Evolutionary conservation across 1,140 invertebrate species (phyloP).

Genomic region (Rhynchophorus ferrugineus): DNA sequence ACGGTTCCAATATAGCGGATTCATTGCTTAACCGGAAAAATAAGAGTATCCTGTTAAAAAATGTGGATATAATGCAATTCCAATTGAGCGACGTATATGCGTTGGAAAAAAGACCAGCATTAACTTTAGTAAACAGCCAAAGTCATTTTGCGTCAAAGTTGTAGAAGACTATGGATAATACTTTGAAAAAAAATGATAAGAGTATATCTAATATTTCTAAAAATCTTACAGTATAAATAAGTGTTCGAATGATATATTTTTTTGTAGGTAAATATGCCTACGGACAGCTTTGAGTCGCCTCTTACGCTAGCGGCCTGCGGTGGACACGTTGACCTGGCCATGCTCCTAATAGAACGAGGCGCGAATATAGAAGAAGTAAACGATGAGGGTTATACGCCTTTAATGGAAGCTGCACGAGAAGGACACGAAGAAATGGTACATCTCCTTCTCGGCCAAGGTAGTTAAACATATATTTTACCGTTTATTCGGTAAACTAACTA

Average conservation of each 20-base stretch:
- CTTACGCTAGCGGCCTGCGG: constrained; percentile 96
- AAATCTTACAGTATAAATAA: no score
- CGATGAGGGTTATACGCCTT: constrained; percentile 99
- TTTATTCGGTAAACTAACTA: not conserved
- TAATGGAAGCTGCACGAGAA: constrained; percentile 97
- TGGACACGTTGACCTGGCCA: constrained; percentile 94
- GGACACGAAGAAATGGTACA: constrained; percentile 98
- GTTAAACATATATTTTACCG: not conserved
- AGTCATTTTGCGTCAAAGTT: no score
- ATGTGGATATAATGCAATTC: no score
- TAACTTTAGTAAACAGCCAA: no score
- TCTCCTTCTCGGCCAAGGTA: constrained; percentile 82
- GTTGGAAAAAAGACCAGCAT: no score
- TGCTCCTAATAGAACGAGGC: constrained; percentile 88
- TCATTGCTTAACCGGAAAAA: no score
- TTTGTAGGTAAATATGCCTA: constrained; percentile 79
- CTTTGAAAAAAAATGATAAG: no score
- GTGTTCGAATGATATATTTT: not conserved
- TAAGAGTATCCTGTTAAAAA: no score
- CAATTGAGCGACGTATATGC: no score
- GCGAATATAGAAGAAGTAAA: constrained; percentile 99
- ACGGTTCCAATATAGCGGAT: no score
- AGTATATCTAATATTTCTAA: no score
- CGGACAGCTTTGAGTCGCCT: constrained; percentile 98
- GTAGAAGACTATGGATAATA: no score